Percentiles rank a stretch among this genome's conserved stretches.
phyloP scores from a whole-genome alignment of 2,888 invertebrate genomes.

The Ferrisia virgata region DNA sequence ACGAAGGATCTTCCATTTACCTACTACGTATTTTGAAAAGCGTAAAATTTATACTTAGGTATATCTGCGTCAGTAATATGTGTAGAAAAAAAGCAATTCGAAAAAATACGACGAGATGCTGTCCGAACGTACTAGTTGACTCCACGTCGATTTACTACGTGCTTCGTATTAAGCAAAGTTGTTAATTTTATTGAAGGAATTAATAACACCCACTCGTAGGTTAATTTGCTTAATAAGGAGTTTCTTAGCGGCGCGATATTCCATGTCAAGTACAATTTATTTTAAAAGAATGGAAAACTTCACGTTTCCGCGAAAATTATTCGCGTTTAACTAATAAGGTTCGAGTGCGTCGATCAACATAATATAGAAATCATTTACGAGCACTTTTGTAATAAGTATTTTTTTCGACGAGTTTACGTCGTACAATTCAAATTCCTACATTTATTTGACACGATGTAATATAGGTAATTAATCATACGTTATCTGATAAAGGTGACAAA shows the following conservation, averaged over 20 bases:
- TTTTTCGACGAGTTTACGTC: not conserved
- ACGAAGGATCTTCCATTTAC: not conserved
- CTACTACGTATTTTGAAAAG: not conserved
- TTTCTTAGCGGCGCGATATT: not conserved
- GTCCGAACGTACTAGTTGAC: not conserved
- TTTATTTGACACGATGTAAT: not conserved
- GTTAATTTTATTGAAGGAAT: constrained; percentile 6
- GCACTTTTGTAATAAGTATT: not conserved
- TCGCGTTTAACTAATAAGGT: not conserved
- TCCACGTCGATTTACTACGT: not conserved
- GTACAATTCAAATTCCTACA: not conserved
- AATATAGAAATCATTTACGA: not conserved
- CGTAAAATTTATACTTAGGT: not conserved
- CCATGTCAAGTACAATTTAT: not conserved
- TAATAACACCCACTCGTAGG: constrained; percentile 1
- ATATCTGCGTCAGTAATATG: not conserved
- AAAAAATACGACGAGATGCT: not conserved
- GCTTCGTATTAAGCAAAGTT: not conserved
- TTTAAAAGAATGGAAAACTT: not conserved
- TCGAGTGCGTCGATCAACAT: not conserved
- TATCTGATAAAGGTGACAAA: not conserved
- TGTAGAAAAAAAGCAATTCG: not conserved
- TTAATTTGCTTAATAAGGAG: constrained; percentile 25
- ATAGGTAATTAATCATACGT: not conserved
- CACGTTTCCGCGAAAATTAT: not conserved